Percentiles rank a stretch among this genome's conserved stretches.
phyloP scores from a whole-genome alignment of 1,140 invertebrate genomes.

The Drosophila pachea region DNA sequence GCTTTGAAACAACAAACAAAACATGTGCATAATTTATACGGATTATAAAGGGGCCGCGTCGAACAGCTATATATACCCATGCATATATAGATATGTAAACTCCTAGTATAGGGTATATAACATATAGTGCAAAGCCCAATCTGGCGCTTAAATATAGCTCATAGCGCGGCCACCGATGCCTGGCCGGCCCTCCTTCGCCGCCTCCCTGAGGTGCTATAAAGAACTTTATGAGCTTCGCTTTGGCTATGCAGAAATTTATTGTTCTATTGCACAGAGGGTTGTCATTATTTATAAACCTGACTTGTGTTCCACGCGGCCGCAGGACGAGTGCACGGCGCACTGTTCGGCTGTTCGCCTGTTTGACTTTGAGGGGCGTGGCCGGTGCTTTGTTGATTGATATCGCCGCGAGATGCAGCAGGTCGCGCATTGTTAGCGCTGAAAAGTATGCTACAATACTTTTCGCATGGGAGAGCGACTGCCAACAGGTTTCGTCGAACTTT shows the following conservation, averaged over 20 bases:
- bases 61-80: conserved; percentile 1
- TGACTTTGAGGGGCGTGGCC: conserved; percentile 15
- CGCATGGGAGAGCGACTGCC: no score
- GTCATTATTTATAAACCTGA: conserved; percentile 38
- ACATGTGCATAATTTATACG: conserved; percentile 49
- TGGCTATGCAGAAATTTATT: conserved; percentile 60
- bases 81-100: neutral
- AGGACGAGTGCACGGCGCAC: neutral
- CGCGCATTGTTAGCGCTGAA: conserved; percentile 19
- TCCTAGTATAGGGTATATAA: no score
- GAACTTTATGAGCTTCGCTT: conserved; percentile 49
- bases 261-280: conserved; percentile 45
- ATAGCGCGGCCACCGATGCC: conserved; percentile 11
- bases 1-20: conserved; percentile 47
- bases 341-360: neutral
- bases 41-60: conserved; percentile 29
- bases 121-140: conserved; percentile 8
- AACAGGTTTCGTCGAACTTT: no score
- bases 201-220: conserved; percentile 62
- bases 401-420: conserved; percentile 16
- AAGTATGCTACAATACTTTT: conserved; percentile 4
- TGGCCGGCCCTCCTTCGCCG: neutral
- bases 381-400: conserved; percentile 16
- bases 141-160: conserved; percentile 35
- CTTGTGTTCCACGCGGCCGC: neutral